Evolutionary conservation across 1,140 invertebrate species (phyloP).

Genomic region (Listronotus bonariensis): DNA sequence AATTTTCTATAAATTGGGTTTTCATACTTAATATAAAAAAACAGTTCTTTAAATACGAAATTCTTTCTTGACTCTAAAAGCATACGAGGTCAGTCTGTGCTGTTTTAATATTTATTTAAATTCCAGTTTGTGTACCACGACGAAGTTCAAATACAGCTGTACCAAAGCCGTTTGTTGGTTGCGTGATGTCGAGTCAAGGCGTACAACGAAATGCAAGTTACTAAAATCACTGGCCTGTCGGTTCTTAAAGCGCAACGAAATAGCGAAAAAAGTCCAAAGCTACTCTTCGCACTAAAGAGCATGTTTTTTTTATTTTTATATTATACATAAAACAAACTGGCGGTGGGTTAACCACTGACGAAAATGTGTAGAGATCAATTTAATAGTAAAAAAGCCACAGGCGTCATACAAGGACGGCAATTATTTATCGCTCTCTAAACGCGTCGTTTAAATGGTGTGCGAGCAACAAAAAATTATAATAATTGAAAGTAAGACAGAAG

Average conservation of each 20-base stretch:
- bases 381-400: no score
- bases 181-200: slow-evolving; percentile 27
- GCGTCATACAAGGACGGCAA: no score
- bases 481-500: no score
- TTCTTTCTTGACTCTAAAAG: slow-evolving; percentile 14
- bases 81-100: slow-evolving; percentile 28
- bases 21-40: not conserved
- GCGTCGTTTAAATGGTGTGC: no score
- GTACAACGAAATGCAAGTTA: slow-evolving; percentile 29
- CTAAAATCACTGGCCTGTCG: slow-evolving; percentile 33
- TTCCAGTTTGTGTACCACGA: slow-evolving; percentile 29
- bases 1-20: no score
- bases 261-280: slow-evolving; percentile 16
- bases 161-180: slow-evolving; percentile 22
- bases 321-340: no score
- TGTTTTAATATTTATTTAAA: slow-evolving; percentile 32
- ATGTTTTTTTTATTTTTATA: no score
- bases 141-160: slow-evolving; percentile 31
- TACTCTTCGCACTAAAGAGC: slow-evolving; percentile 21
- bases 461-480: no score
- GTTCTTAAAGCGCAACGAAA: slow-evolving; percentile 22
- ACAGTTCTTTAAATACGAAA: no score
- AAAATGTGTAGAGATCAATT: no score
- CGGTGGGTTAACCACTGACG: no score
- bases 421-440: no score